Evolutionary conservation across 2,888 invertebrate genomes (phyloP), one percentile per base, ranked within the genome.

Genomic region (Sinhomidia bicolor): DNA sequence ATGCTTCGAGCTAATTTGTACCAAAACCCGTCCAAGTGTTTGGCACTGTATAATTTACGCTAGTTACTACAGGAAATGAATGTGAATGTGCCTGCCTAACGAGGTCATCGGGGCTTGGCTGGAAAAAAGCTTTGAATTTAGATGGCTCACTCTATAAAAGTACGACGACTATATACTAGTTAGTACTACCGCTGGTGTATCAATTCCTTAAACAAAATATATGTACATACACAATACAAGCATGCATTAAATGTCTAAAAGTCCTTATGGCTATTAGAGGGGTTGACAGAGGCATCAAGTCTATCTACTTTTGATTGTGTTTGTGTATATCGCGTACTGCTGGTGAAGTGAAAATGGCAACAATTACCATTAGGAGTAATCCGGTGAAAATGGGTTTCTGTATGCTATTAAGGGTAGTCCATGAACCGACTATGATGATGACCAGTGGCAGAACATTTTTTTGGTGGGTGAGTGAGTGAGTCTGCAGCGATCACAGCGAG

Each of bases 51-150:
- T 87, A 87, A 87, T 87, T 87, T 87, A 87, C 81, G 87, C 76
- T 87, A 87, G 87, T 87, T 87, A 87, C 82, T 82, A 76, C 87
- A 87, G 87, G 87, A 87, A 87, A 82, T 82, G 82, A 87, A 87
- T 81, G 86, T 62, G 86, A 86, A 86, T 86, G 86, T 80, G 80
- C 79, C 57, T 74, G 80, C 71, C 87, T 82, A 87, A 87, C 87
- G 87, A 87, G 87, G 87, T 87, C 87, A 87, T 76, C 74, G 82
- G 79, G 81, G 86, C 86, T 86, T 86, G 71, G 86, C 85, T 78
- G 65, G 47, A 79, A 54, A 26, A 32, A 32, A 71, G 57, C 84
- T 84, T 79, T 84, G 60, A 60, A 76, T 84, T 76, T 84, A 79
- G 79, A 60, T 79, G 78, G 78, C 51, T 78, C 54, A 78, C 78